Evolutionary conservation across 2,797 vertebrate genomes (phyloP).

Genomic region (Pampus argenteus): DNA sequence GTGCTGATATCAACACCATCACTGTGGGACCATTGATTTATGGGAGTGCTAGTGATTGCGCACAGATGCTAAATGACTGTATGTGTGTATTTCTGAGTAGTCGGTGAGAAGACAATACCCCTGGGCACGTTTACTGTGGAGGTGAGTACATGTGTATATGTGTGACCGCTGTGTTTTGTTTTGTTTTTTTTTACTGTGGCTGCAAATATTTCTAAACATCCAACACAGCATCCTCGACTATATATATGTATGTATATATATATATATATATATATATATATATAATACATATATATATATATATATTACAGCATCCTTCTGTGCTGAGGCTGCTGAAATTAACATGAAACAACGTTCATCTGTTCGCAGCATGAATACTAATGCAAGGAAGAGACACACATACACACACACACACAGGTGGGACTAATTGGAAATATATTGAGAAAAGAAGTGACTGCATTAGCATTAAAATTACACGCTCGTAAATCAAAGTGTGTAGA

Average conservation of each 20-base stretch:
- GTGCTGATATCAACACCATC: conserved; percentile 64
- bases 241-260: no score
- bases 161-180: conserved; percentile 13
- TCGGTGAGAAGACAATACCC: conserved; percentile 18
- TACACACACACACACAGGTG: background rate
- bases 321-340: conserved; percentile 43
- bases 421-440: background rate
- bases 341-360: conserved; percentile 24
- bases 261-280: no score
- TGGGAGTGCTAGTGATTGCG: conserved; percentile 44
- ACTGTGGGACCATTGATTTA: conserved; percentile 64
- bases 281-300: no score
- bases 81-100: conserved; percentile 25
- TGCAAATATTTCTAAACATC: conserved; percentile 16
- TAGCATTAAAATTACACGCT: conserved; percentile 1
- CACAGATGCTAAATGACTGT: conserved; percentile 39
- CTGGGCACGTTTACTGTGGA: conserved; percentile 26
- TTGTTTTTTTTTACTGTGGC: background rate
- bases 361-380: conserved; percentile 15
- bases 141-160: no score
- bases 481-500: conserved; percentile 4
- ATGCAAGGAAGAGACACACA: conserved; percentile 12
- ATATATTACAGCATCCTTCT: no score
- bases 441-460: conserved; percentile 1
- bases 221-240: background rate